Evolutionary conservation across 2,113 vertebrate genomes (phyloP).

Genomic region (Cisticola juncidis): DNA sequence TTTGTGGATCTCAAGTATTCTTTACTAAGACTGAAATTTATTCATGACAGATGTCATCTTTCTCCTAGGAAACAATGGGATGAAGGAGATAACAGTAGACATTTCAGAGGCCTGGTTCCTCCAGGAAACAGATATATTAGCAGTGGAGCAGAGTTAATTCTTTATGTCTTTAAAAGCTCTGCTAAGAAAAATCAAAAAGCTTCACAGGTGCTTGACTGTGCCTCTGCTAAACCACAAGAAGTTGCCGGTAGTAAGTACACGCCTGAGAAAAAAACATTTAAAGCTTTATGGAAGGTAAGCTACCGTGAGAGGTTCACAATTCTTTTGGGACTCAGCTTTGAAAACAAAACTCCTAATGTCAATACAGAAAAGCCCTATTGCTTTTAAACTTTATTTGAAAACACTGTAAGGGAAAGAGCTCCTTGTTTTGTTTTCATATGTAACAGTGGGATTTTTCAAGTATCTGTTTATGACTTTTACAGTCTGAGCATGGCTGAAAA

Average conservation of each 20-base stretch:
- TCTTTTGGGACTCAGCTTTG: conserved; percentile 32
- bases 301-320: not conserved
- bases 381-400: conserved; percentile 32
- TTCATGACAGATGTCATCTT: not conserved
- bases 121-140: not conserved
- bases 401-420: not conserved
- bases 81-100: not conserved
- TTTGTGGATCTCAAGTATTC: not conserved
- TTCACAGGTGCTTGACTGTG: not conserved
- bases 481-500: not conserved
- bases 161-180: not conserved
- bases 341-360: conserved; percentile 32
- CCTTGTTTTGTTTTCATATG: conserved; percentile 28
- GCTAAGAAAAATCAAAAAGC: not conserved
- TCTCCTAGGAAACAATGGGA: not conserved
- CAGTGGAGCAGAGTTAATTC: not conserved
- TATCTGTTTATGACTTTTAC: conserved; percentile 20
- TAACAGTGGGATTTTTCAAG: conserved; percentile 27
- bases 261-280: not conserved
- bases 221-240: conserved; percentile 6
- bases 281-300: conserved; percentile 22
- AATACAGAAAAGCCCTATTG: not conserved
- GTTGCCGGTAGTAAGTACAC: not conserved
- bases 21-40: conserved; percentile 18
- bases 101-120: not conserved